Evolutionary conservation across 1,140 invertebrate species (phyloP).

Genomic region (Tetragonula clypearis): DNA sequence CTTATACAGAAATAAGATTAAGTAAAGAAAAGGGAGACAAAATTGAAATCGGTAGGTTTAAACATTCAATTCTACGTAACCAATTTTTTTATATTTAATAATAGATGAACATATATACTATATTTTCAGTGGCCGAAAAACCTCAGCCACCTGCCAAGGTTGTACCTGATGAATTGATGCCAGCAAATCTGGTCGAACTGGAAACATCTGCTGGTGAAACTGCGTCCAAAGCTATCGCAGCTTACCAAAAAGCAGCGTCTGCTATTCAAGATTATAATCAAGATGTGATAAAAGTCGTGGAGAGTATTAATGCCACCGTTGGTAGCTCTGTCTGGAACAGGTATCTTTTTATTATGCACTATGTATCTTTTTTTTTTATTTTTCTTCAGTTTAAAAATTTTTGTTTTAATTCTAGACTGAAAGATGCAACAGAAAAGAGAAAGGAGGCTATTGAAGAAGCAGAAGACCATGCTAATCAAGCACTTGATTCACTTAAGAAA

Average conservation of each 20-base stretch:
- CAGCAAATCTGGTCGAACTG: constrained; percentile 81
- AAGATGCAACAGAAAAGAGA: constrained; percentile 82
- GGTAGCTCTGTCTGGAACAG: constrained; percentile 82
- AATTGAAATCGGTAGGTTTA: constrained; percentile 75
- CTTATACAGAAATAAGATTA: constrained; percentile 74
- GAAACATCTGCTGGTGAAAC: constrained; percentile 82
- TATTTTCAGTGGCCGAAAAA: constrained; percentile 67
- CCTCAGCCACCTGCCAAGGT: constrained; percentile 59
- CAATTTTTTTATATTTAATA: background rate
- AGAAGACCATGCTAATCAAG: constrained; percentile 77
- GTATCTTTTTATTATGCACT: constrained; percentile 58
- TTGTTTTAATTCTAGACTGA: constrained; percentile 78
- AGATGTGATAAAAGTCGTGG: constrained; percentile 84
- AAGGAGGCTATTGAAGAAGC: constrained; percentile 81
- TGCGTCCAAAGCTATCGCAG: constrained; percentile 82
- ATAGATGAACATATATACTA: background rate
- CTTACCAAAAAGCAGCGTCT: constrained; percentile 82
- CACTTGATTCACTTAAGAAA: constrained; percentile 70
- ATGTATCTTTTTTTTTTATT: background rate
- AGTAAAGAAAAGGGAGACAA: constrained; percentile 74
- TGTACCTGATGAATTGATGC: constrained; percentile 67
- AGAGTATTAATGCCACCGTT: constrained; percentile 81
- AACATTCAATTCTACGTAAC: background rate
- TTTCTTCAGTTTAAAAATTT: background rate
- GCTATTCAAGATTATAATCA: constrained; percentile 83